phyloP scores from a whole-genome alignment of 2,113 vertebrate genomes.

The Ursus arctos region DNA sequence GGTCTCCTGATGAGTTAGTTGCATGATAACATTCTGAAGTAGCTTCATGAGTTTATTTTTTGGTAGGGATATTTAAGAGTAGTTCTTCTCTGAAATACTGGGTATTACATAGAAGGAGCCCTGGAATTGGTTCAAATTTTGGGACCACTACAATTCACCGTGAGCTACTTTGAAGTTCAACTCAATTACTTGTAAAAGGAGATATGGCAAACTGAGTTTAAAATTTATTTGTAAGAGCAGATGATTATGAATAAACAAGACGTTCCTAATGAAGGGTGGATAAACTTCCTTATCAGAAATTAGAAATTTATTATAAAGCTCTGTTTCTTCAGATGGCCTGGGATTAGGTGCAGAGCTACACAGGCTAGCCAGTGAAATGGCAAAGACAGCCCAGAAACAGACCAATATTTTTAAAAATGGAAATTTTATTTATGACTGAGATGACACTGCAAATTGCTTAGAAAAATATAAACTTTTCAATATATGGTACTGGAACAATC shows the following conservation, averaged over 20 bases:
- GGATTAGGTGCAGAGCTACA: background rate
- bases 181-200: background rate
- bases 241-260: conserved; percentile 5
- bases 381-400: background rate
- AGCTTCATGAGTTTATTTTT: background rate
- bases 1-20: background rate
- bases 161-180: background rate
- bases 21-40: background rate
- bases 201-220: background rate
- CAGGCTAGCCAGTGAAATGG: background rate
- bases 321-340: conserved; percentile 23
- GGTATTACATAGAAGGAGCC: background rate
- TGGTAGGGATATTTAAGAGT: background rate
- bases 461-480: conserved; percentile 30
- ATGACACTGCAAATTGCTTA: conserved; percentile 14
- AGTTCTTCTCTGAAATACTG: background rate
- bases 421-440: background rate
- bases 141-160: background rate
- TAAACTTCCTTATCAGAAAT: background rate
- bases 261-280: background rate
- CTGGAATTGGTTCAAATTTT: background rate
- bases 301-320: conserved; percentile 7
- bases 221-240: conserved; percentile 23
- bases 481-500: background rate
- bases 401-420: background rate